Evolutionary conservation across 1,140 invertebrate genomes (phyloP).

Genomic region (Meloidogyne floridensis): DNA sequence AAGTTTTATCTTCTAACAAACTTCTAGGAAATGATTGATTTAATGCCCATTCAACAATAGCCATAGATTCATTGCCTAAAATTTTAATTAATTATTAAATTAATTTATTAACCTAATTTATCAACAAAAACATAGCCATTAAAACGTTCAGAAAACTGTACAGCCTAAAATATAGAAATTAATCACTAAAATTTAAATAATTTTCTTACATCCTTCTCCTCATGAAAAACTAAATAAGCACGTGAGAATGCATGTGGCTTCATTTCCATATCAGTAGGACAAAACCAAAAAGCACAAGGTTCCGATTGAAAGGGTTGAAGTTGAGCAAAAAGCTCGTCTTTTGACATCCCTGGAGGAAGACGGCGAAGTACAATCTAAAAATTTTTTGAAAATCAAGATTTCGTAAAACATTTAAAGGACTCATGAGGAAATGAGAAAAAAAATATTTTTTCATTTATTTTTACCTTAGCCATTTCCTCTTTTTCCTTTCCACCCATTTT

Average conservation of each 20-base stretch:
- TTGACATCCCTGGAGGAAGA: conserved; percentile 8
- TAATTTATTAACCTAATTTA: conserved; percentile 15
- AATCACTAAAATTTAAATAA: not conserved
- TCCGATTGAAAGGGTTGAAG: conserved; percentile 7
- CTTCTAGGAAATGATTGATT: conserved; percentile 27
- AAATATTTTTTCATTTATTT: no score
- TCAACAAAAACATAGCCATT: conserved; percentile 31
- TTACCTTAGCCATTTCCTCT: not conserved
- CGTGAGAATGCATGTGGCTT: conserved; percentile 17
- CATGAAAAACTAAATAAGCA: conserved; percentile 23
- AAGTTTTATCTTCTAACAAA: not conserved
- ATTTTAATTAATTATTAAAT: not conserved
- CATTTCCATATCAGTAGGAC: not conserved
- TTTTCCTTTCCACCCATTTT: not conserved
- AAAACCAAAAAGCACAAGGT: conserved; percentile 25
- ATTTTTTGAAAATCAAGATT: no score
- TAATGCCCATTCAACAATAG: conserved; percentile 24
- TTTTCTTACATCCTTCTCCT: conserved; percentile 21
- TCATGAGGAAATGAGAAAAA: no score
- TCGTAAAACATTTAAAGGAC: no score
- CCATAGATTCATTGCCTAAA: conserved; percentile 26
- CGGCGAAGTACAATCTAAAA: conserved; percentile 26
- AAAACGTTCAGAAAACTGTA: conserved; percentile 29
- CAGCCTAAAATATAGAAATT: conserved; percentile 12
- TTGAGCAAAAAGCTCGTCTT: not conserved